Evolutionary conservation across 1,140 invertebrate species (phyloP), one percentile per base, ranked within the genome.

Genomic region (Globodera ellingtonae): DNA sequence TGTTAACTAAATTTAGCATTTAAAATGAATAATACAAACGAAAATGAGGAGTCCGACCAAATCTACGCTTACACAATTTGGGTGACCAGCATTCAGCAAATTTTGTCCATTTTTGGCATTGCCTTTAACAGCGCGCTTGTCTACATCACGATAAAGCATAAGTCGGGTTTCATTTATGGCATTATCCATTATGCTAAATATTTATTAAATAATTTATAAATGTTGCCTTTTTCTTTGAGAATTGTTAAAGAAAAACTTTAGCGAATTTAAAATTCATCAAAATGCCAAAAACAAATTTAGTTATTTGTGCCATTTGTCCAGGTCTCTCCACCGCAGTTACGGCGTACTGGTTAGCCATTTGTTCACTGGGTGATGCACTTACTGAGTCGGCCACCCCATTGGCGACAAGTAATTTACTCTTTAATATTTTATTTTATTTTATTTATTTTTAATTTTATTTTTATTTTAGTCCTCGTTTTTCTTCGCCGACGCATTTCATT

Each of bases 281-380:
- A 1, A 35, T 35, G 35, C 35, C 35, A 35, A 35, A 35, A 35
- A 35, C 35, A 35, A 35, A 35, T 35, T 35, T 35, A 35, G 35
- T 35, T 35, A 35, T 35, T 1, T 35, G 35, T 59, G 56, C 10
- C 10, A 59, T 59, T 59, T 59, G 10, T 15, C 15, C 15, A 70
- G 67, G 46, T 9, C n/a, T 9, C 67, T 70, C 6, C 67, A 70
- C 24, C 24, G 46, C 18, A 70, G 24, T 18, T 70, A 70, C 24
- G 67, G 67, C 6, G 10, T 44, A 9, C 67, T 70, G 67, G n/a
- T 47, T 70, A 18, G 67, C 67, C 67, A 70, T 70, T 18, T 70
- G 67, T 18, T 70, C n/a, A n/a, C n/a, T n/a, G n/a, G n/a, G n/a
- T n/a, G n/a, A n/a, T n/a, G n/a, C n/a, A n/a, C n/a, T n/a, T 9